Base-by-base conservation (phyloP, 2,113 vertebrate genomes). In the Trematocara variabile region DNA sequence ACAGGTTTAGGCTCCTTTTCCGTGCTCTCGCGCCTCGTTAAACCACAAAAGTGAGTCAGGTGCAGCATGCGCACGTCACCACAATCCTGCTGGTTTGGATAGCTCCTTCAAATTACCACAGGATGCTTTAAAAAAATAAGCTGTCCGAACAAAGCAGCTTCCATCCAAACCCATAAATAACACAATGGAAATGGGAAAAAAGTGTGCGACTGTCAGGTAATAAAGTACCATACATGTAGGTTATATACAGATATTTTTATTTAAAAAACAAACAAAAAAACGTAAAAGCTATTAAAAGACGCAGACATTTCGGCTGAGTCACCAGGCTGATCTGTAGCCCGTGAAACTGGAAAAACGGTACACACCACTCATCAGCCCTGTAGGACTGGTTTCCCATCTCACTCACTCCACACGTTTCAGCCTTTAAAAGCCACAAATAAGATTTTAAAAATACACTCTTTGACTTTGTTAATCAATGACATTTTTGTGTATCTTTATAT, bases 261-360 rank as follows among this genome's bases (percentile, higher is more conserved):
- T 77, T 34, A 12, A 75, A 50, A 70, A 65, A 8, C 4, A 41
- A 41, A 41, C 20, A 37, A 14, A 8, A 41, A 65, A 11, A 68
- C 14, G 73, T 54, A 5, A 30, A 78, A 73, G 56, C 6, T n/a
- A 6, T 33, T 6, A 18, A 73, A 33, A 73, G n/a, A 37, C 4
- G 5, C 22, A 30, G 16, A 55, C 20, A 10, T 79, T 77, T 84
- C 50, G 41, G 77, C 52, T 58, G 86, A 86, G 89, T 93, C 94
- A 93, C 77, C 8, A 0, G 58, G 54, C 7, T 12, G 34, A 83
- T 54, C 22, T 86, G 85, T 0, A 90, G 82, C 90, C 87, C 44
- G 93, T 25, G 82, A 92, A 96, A 95, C 95, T 86, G 92, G 95
- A 96, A 94, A 92, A 89, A 93, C 94, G 53, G 88, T 44, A 78